Percentiles rank a stretch among this genome's conserved stretches.
phyloP scores from a whole-genome alignment of 2,797 vertebrate genomes.

The Philypnodon macrostomus region DNA sequence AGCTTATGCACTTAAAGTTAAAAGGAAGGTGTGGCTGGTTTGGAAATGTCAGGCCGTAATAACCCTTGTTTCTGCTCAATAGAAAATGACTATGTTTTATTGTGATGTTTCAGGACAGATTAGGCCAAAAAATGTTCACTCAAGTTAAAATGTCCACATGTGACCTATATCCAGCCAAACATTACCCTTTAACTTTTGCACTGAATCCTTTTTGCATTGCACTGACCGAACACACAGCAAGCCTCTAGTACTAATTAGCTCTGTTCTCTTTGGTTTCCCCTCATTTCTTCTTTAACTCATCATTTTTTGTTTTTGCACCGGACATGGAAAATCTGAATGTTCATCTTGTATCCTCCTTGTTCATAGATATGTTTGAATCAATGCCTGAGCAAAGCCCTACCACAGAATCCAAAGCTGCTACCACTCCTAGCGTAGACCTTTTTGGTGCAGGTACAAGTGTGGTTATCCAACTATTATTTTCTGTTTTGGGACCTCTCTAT shows the following conservation, averaged over 20 bases:
- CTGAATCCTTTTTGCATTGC: slow-evolving; percentile 48
- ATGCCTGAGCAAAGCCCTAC: slow-evolving; percentile 88
- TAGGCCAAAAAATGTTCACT: no score
- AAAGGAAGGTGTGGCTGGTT: slow-evolving; percentile 51
- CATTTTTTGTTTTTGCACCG: slow-evolving; percentile 63
- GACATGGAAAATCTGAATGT: slow-evolving; percentile 77
- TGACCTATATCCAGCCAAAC: slow-evolving; percentile 8
- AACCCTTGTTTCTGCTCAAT: neutral
- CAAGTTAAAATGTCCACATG: neutral
- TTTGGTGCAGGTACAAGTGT: slow-evolving; percentile 97
- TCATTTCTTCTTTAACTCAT: slow-evolving; percentile 56
- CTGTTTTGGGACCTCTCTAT: slow-evolving; percentile 63
- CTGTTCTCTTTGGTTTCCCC: slow-evolving; percentile 50
- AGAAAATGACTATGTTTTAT: no score
- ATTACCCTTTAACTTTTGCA: slow-evolving; percentile 53
- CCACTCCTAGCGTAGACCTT: slow-evolving; percentile 98
- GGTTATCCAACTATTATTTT: slow-evolving; percentile 69
- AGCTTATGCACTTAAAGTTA: slow-evolving; percentile 44
- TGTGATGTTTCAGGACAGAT: no score
- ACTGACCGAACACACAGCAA: slow-evolving; percentile 36
- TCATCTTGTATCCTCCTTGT: slow-evolving; percentile 91
- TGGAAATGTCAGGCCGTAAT: no score
- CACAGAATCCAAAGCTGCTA: slow-evolving; percentile 91
- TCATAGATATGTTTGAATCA: slow-evolving; percentile 99
- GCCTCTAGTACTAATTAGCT: slow-evolving; percentile 31